Evolutionary conservation across 2,797 vertebrate species (phyloP).

Genomic region (Syngnathus acus): DNA sequence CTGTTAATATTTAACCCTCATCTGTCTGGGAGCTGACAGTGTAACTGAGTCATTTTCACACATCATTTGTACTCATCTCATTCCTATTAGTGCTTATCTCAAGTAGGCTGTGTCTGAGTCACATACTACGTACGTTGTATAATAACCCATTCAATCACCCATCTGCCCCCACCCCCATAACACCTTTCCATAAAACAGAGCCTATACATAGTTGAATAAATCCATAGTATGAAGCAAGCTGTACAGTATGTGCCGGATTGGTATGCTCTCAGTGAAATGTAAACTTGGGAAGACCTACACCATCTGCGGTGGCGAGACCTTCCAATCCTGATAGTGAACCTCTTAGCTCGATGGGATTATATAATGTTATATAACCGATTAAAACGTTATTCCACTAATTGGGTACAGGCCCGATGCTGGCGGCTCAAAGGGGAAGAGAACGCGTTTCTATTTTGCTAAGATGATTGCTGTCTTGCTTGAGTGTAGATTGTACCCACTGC

Average conservation of each 20-base stretch:
- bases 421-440: slow-evolving; percentile 18
- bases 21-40: not conserved
- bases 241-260: not conserved
- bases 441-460: slow-evolving; percentile 19
- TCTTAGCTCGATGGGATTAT: slow-evolving; percentile 24
- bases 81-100: not conserved
- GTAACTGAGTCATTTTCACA: not conserved
- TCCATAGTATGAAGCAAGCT: not conserved
- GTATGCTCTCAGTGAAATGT: slow-evolving; percentile 22
- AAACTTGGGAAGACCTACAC: slow-evolving; percentile 26
- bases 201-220: not conserved
- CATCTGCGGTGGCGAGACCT: slow-evolving; percentile 13
- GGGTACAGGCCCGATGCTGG: slow-evolving; percentile 6
- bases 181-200: not conserved
- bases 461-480: slow-evolving; percentile 8
- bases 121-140: not conserved
- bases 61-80: not conserved
- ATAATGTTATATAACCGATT: slow-evolving; percentile 33
- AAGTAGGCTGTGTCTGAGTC: not conserved
- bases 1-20: not conserved
- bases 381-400: slow-evolving; percentile 18
- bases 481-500: slow-evolving; percentile 35
- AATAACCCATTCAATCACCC: not conserved
- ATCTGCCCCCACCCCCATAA: not conserved
- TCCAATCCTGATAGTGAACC: slow-evolving; percentile 14